Evolutionary conservation across 2,797 vertebrate species (phyloP), one percentile per base, ranked within the genome.

Genomic region (Hozukius guyotensis): DNA sequence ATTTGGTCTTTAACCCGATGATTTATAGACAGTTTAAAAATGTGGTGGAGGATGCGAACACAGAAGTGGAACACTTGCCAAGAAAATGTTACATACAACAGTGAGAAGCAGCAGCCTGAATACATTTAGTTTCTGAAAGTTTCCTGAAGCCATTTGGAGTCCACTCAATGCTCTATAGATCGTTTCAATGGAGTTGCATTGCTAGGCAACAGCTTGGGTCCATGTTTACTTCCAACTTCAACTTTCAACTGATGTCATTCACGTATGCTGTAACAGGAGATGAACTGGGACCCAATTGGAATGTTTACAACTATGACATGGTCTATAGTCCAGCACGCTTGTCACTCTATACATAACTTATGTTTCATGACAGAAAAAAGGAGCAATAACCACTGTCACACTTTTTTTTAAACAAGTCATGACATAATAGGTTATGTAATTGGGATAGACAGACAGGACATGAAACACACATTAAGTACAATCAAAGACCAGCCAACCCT

Each of bases 1-100:
- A 65, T 70, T 60, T 75, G 60, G 20, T 83, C 59, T 74, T 55
- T 78, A 70, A 70, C 36, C 38, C 25, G 7, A 46, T 77, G 67
- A 62, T 76, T 71, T 59, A 81, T 81, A 61, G 42, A 34, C 36
- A n/a, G 22, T 67, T 27, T 56, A 24, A 27, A 59, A 27, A 60
- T 71, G 14, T 65, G 34, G 27, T 56, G 60, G 34, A 59, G 29
- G 20, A 59, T 57, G 34, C 8, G 6, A 10, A 8, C 29, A 64
- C 18, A 73, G 25, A 69, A 14, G 24, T 12, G 36, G 57, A 73
- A 59, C 46, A n/a, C 38, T 38, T 38, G 63, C 57, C 42, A 62
- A 56, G 57, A 57, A 64, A 73, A 49, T 55, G 34, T 67, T 42
- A 25, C 61, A 32, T 14, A 57, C n/a, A n/a, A 4, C 16, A 62